Base-by-base conservation (phyloP, 2,888 invertebrate genomes). In the Nebria salina region DNA sequence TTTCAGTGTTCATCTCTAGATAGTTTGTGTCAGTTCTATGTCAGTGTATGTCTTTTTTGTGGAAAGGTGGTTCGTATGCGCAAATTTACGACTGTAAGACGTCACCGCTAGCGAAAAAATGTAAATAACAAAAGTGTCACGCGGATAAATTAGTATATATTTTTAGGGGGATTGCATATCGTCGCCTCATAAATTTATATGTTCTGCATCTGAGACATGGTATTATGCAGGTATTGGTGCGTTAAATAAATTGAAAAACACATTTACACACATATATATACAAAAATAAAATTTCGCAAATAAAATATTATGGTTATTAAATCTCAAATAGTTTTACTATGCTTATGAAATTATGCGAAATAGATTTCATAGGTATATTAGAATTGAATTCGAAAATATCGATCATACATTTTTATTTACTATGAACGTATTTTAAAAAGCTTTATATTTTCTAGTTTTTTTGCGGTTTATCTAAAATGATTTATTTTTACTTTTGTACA, bases 91-190 rank as follows among this genome's bases (percentile, higher is more conserved):
- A 70, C 70, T 70, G 26, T 25, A 70, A 70, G 70, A 70, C 54
- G 68, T 77, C 76, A 77, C 41, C 54, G 54, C 54, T 54, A 5
- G 54, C 54, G 68, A 77, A 41, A 77, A 54, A 70, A 25, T 54
- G 54, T 77, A 77, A 77, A 77, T 77, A 77, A 70, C 76, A 68
- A 34, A n/a, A 20, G 76, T 76, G 76, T 76, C 76, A 68, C 34
- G 34, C 41, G 76, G 34, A 76, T 76, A 76, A 76, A 76, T 76
- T 76, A 76, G 68, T 70, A 70, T 13, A 70, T 70, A 20, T 70
- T 70, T 70, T 70, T 34, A 11, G 54, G 20, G 25, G 66, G 66
- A 66, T 68, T 76, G 68, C 76, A 76, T 66, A 66, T 42, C 68
- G 42, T 66, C 41, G 65, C 65, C 26, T 26, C 66, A 76, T 76